phyloP scores from a whole-genome alignment of 2,113 vertebrate genomes.

The Oncorhynchus keta region DNA sequence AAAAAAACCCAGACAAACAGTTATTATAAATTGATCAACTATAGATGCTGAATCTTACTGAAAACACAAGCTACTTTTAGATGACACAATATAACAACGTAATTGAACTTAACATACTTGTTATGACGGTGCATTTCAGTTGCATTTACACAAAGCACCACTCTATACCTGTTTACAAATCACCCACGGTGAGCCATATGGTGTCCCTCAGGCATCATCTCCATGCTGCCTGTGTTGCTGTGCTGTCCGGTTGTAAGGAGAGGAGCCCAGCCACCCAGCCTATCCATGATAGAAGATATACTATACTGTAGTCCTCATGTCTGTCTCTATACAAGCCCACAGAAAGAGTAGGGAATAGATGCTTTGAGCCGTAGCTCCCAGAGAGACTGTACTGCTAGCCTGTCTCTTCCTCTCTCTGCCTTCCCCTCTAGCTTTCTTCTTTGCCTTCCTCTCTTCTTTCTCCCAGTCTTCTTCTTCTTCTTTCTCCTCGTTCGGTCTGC shows the following conservation, averaged over 20 bases:
- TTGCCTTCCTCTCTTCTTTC: not conserved
- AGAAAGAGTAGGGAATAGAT: conserved; percentile 23
- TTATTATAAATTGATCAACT: too few relatives aligned
- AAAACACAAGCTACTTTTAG: too few relatives aligned
- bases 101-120: too few relatives aligned
- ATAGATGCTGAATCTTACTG: too few relatives aligned
- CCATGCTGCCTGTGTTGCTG: conserved; percentile 10
- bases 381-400: conserved; percentile 37
- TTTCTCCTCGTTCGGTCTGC: not conserved
- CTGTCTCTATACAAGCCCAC: not conserved
- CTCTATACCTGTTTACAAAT: conserved; percentile 42
- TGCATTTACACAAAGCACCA: not conserved
- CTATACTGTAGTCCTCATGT: not conserved
- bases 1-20: too few relatives aligned
- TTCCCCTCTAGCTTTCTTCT: not conserved
- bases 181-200: conserved; percentile 12
- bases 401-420: not conserved
- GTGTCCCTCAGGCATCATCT: not conserved
- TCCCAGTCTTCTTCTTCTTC: not conserved
- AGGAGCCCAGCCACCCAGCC: not conserved
- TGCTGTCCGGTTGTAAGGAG: conserved; percentile 10
- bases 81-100: too few relatives aligned
- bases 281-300: not conserved
- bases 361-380: conserved; percentile 52
- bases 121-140: too few relatives aligned